Base-by-base conservation (phyloP, 2,797 vertebrate species). In the Emys orbicularis region DNA sequence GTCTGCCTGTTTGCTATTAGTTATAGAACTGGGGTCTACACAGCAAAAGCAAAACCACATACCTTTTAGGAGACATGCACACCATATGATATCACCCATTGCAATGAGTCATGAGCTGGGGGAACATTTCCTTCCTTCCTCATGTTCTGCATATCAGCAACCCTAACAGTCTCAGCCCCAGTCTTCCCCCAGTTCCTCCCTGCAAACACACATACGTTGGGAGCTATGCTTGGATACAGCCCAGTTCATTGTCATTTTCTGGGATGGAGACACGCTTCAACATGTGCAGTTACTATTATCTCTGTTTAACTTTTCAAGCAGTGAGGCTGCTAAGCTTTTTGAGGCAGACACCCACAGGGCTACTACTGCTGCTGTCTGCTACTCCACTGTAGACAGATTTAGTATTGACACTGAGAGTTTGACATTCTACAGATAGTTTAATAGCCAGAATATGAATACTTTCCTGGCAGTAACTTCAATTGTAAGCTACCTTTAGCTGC, bases 321-420 rank as follows among this genome's bases (percentile, higher is more conserved):
- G 9, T n/a, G 77, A 94, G 77, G 89, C 82, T 94, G 19, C 29
- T 74, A 54, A 83, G 83, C 12, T 92, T 93, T 82, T 57, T 12
- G 25, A 90, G 21, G 29, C 50, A n/a, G 93, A 77, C 31, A 86
- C 37, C 29, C 59, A 50, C n/a, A 76, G 74, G 49, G 49, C 49
- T 87, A 80, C 82, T 77, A 53, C 31, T 89, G 50, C 81, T 79
- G 57, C 49, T 53, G 7, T 53, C 53, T 54, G 53, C 53, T 54
- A 54, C 57, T 74, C 61, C 49, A 8, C n/a, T 80, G 18, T 23
- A 83, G 68, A 90, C 86, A 86, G 29, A 41, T 84, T 80, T 84
- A 92, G 72, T 83, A 90, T 79, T 59, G 68, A 83, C 52, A 90
- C 7, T 79, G 79, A 90, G 90, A 90, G 34, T 56, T 54, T 88